Conservation (phyloP, 2,797 vertebrate species). For the Mionectes olivaceus region DNA sequence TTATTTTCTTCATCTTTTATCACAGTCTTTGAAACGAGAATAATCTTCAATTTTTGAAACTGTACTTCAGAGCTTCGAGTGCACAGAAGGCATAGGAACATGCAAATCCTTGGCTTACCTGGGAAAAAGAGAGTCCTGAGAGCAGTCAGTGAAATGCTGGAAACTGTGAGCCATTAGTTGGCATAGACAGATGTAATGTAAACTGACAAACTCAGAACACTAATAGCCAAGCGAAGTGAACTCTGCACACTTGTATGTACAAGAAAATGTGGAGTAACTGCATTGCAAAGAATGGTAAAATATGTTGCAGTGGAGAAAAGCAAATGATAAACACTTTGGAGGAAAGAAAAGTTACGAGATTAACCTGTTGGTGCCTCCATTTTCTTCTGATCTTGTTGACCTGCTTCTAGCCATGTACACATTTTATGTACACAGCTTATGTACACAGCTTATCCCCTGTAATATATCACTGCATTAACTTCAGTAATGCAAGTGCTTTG, state of each 20-base stretch:
- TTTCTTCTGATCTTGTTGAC: background rate
- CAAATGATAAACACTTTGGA: background rate
- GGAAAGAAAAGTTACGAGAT: background rate
- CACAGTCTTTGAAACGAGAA: background rate
- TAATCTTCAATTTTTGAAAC: background rate
- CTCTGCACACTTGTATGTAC: background rate
- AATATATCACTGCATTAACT: background rate
- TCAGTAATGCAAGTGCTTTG: background rate
- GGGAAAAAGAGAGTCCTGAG: background rate
- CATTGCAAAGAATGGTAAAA: background rate
- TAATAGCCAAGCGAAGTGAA: background rate
- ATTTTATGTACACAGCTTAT: background rate
- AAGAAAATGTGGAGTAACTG: background rate
- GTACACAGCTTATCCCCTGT: background rate
- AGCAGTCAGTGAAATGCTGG: background rate
- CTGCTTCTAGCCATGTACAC: background rate
- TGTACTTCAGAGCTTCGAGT: background rate
- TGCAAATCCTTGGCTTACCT: background rate
- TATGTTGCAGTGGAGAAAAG: background rate
- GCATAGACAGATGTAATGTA: background rate
- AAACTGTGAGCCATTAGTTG: background rate
- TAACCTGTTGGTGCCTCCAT: background rate
- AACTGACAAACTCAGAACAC: background rate
- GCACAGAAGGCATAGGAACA: background rate
- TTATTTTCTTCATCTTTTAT: background rate